Conservation (phyloP, 2,797 vertebrate genomes). For the Scolopax rusticola region DNA sequence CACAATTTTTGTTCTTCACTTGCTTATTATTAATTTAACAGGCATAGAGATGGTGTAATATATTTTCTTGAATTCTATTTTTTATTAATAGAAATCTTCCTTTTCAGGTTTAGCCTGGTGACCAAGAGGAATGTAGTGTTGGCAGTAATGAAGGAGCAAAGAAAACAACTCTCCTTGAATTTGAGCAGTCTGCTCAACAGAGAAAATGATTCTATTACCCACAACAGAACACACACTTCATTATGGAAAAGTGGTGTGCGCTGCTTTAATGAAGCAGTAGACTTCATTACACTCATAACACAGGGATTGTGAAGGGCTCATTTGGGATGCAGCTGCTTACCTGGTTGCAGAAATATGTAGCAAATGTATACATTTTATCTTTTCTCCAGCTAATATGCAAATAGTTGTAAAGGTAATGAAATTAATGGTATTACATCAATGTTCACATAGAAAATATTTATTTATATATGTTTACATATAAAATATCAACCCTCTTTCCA, state of each 20-base stretch:
- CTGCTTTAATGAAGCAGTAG: background rate
- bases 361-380: background rate
- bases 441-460: background rate
- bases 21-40: conserved; percentile 61
- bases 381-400: background rate
- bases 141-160: background rate
- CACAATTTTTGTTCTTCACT: conserved; percentile 52
- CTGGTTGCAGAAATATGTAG: background rate
- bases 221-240: background rate
- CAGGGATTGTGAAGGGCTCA: background rate
- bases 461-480: background rate
- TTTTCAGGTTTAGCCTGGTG: background rate
- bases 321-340: background rate
- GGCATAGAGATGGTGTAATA: background rate
- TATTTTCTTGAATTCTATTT: conserved; percentile 27
- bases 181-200: background rate
- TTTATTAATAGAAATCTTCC: background rate
- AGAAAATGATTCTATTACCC: background rate
- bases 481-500: background rate
- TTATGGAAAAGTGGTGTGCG: background rate
- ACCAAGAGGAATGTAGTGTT: background rate
- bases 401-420: background rate
- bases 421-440: background rate
- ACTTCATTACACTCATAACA: background rate
- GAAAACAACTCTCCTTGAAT: background rate